A percentile compares a stretch with the other conserved stretches of the same genome.
phyloP scores from a whole-genome alignment of 2,113 vertebrate species.

The Bothrops jararaca region DNA sequence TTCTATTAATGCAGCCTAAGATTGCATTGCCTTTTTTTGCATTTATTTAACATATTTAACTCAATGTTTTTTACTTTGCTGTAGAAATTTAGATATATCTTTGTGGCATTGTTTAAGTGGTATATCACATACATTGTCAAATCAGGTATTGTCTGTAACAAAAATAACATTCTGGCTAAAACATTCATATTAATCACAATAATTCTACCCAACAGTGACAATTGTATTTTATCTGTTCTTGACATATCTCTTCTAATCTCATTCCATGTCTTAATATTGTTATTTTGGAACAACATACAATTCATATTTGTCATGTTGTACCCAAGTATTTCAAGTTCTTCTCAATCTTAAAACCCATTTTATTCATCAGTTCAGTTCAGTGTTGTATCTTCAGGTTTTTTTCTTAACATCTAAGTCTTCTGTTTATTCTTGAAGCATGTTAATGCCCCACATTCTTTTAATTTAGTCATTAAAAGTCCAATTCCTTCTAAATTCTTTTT shows the following conservation, averaged over 20 bases:
- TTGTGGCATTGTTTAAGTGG: not conserved
- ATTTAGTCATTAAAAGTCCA: not conserved
- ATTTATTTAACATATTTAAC: not conserved
- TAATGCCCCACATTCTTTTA: not conserved
- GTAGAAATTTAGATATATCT: not conserved
- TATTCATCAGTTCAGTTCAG: not conserved
- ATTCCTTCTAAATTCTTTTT: not conserved
- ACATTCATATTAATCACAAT: not conserved
- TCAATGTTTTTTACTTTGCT: not conserved
- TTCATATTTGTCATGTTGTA: not conserved
- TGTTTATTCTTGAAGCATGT: not conserved
- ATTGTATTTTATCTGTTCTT: not conserved
- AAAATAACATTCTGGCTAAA: not conserved
- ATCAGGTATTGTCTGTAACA: not conserved
- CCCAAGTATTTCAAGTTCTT: not conserved
- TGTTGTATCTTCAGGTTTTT: not conserved
- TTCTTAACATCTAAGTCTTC: not conserved
- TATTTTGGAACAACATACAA: not conserved
- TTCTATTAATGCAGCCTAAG: not conserved
- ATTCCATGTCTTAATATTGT: not conserved
- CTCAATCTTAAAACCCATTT: not conserved
- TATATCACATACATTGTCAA: not conserved
- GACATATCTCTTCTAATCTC: not conserved
- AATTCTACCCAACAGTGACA: not conserved
- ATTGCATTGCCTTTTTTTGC: not conserved